Evolutionary conservation across 1,140 invertebrate genomes (phyloP), one percentile per base, ranked within the genome.

Genomic region (Theocolax elegans): DNA sequence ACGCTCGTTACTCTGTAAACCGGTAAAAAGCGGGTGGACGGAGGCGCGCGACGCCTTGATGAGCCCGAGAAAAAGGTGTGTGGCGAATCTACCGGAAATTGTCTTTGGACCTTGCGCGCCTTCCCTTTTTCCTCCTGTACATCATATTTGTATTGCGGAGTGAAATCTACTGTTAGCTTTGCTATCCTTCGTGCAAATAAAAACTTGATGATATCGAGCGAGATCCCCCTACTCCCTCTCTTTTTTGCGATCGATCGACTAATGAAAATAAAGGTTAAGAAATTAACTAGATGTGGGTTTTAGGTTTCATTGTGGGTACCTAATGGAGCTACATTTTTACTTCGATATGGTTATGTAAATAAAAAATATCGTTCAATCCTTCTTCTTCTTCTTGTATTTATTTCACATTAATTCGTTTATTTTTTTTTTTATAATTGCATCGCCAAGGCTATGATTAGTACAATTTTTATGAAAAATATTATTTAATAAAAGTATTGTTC

Each of bases 21-120:
- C 6, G 21, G 2, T 25, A 44, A 49, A 44, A 54, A 40, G 51
- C 40, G 25, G 49, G 53, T 35, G 27, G 40, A n/a, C 19, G 15
- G 23, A 21, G 19, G 35, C 23, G 15, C 6, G 6, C 3, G n/a
- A 46, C 44, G 6, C 44, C 19, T 46, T 46, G 44, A 68, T 21
- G 25, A 44, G 15, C 23, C 40, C 25, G 48, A 17, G 56, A n/a
- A 48, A 64, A 64, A 72, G 42, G 10, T 31, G 62, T 42, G 62
- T 51, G 21, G 29, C 72, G 44, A 73, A 73, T 73, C 48, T 27
- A 49, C 72, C 60, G 67, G 72, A 73, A 73, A 73, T 73, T 70
- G 67, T 73, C 68, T 64, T 56, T 40, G 46, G 38, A 10, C 51
- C 17, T 21, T 19, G 46, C 6, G 12, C 46, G 23, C 23, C 13